Percentiles rank a stretch among this genome's conserved stretches.
Evolutionary conservation across 1,140 invertebrate species (phyloP).

Genomic region (Coenobita brevimanus): DNA sequence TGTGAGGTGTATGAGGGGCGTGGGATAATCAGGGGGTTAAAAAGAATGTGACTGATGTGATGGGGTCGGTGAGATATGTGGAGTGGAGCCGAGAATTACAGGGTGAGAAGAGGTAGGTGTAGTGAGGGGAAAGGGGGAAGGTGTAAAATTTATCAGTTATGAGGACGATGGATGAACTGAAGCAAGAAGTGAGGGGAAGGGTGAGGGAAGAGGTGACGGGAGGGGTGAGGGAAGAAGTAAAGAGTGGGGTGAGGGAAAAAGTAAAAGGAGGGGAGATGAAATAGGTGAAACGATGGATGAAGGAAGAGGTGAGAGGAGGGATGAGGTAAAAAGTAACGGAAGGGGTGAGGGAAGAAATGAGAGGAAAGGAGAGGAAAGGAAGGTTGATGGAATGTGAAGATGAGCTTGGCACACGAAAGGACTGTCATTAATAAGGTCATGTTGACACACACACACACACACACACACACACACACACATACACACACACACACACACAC

Average conservation of each 20-base stretch:
- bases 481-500: too few relatives aligned
- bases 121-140: neutral
- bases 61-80: too few relatives aligned
- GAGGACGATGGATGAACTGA: neutral
- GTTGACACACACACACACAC: too few relatives aligned
- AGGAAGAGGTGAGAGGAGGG: neutral
- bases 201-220: neutral
- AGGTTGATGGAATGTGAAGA: neutral
- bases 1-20: too few relatives aligned
- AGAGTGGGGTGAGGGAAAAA: neutral
- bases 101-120: neutral
- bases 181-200: neutral
- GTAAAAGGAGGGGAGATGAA: too few relatives aligned
- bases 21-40: too few relatives aligned
- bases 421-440: too few relatives aligned
- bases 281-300: neutral
- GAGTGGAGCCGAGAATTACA: neutral
- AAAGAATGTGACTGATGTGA: too few relatives aligned
- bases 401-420: neutral
- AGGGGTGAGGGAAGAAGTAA: neutral
- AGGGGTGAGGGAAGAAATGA: neutral
- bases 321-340: neutral
- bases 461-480: too few relatives aligned
- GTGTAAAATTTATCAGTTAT: neutral
- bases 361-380: neutral